Evolutionary conservation across 1,140 invertebrate genomes (phyloP), one percentile per base, ranked within the genome.

Genomic region (Cotesia typhae): DNA sequence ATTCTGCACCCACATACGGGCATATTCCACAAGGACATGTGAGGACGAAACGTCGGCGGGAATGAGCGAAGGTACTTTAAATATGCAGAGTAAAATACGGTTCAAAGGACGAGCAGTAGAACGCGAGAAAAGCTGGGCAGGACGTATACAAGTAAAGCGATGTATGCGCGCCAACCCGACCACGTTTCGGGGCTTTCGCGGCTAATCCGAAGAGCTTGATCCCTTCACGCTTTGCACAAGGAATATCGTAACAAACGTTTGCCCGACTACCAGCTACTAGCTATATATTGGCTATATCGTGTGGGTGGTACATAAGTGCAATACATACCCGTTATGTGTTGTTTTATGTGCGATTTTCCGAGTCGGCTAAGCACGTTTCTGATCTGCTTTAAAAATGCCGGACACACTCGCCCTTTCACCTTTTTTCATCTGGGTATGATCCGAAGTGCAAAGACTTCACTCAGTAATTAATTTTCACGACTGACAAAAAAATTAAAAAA

Each of bases 61-160:
- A 41, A 41, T 67, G 5, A 60, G 37, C 70, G 74, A 70, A 74
- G 73, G 71, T 67, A 73, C 75, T 77, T 79, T 79, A 82, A 81
- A 80, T 79, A 82, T 83, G 78, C 79, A 82, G 75, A 80, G 74
- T 77, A 78, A 79, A 75, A 75, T 74, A 76, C 78, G 72, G 75
- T 79, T 78, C 78, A 81, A 81, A 79, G 78, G 77, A 76, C 65
- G 64, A 67, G 7, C 52, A 47, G 41, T 47, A 47, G 10, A 1
- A 76, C 78, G 74, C 61, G 70, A 76, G 74, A 76, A 68, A 75
- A 74, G 71, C 74, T 17, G 67, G 71, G 64, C 52, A 35, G 67
- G 2, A 53, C 70, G 41, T 47, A 47, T 28, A 28, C 28, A 28
- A 28, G 28, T 28, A 10, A 47, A 47, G 41, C 41, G 41, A 47